Conservation (phyloP, 2,113 vertebrate species). For the Entomyzon cyanotis region DNA sequence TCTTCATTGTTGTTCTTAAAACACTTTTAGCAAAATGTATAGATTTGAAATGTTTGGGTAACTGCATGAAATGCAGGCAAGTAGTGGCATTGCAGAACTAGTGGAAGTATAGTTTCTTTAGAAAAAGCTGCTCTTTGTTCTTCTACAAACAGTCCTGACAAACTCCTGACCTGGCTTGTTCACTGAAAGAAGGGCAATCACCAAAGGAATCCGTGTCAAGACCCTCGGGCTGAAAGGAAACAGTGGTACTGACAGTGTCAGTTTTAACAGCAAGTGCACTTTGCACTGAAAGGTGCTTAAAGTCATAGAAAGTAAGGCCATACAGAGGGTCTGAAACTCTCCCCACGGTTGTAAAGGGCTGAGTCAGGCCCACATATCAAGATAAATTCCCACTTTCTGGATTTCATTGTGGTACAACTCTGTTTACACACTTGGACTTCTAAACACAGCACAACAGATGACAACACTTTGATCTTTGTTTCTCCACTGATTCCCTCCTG, state of each 20-base stretch:
- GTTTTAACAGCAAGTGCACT: background rate
- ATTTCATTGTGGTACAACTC: background rate
- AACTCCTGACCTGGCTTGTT: background rate
- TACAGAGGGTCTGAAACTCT: background rate
- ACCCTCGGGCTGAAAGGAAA: background rate
- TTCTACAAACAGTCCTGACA: background rate
- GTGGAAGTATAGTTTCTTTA: background rate
- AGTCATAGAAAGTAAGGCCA: background rate
- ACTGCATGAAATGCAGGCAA: background rate
- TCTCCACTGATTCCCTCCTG: background rate
- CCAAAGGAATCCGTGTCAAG: background rate
- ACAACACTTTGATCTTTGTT: background rate
- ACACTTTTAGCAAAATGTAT: background rate
- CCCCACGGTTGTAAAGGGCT: background rate
- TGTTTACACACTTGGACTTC: background rate
- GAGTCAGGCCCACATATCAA: background rate
- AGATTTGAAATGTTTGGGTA: background rate
- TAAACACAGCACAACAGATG: background rate
- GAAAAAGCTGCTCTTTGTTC: background rate
- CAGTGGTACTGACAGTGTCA: background rate
- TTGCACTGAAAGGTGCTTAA: background rate
- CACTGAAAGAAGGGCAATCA: background rate
- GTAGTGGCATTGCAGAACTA: background rate
- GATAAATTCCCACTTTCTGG: background rate
- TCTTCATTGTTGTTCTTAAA: background rate